These are phyloP conservation scores for Trogon melanurus DNA, from an alignment of 2,113 vertebrate species.

Conservation along the genomic window DNA sequence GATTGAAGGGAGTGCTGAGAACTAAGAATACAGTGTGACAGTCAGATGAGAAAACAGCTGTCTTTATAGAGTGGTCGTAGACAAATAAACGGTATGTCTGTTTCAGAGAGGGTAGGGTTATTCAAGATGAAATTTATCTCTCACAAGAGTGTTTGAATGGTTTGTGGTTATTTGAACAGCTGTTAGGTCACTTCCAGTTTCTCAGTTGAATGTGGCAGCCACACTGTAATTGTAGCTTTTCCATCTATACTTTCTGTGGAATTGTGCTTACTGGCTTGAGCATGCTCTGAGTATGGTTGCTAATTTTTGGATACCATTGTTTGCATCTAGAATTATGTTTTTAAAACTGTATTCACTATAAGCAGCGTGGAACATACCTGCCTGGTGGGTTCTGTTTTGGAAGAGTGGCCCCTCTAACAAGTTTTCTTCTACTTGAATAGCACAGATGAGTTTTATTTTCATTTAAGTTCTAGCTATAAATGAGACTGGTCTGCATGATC, in stretches of 20 bases:
- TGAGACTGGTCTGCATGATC: not conserved
- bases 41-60: constrained; percentile 68
- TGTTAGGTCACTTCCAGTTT: constrained; percentile 74
- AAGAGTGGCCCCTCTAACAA: not conserved
- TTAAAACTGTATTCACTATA: rapidly evolving
- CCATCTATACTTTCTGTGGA: constrained; percentile 4
- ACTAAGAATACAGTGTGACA: constrained; percentile 33
- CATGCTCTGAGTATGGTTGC: not conserved
- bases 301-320: not conserved
- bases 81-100: constrained; percentile 62
- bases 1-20: constrained; percentile 28
- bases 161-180: constrained; percentile 78
- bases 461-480: not conserved
- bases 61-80: constrained; percentile 48
- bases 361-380: not conserved
- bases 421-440: not conserved
- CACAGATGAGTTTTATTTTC: not conserved
- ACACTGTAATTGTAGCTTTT: constrained; percentile 50
- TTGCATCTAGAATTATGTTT: not conserved
- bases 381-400: not conserved
- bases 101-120: constrained; percentile 50
- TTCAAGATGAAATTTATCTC: constrained; percentile 69
- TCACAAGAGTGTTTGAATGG: constrained; percentile 68
- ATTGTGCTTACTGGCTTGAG: constrained; percentile 20
- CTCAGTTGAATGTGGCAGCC: constrained; percentile 67